Base-by-base conservation (phyloP, 2,797 vertebrate genomes). In the Falco biarmicus region DNA sequence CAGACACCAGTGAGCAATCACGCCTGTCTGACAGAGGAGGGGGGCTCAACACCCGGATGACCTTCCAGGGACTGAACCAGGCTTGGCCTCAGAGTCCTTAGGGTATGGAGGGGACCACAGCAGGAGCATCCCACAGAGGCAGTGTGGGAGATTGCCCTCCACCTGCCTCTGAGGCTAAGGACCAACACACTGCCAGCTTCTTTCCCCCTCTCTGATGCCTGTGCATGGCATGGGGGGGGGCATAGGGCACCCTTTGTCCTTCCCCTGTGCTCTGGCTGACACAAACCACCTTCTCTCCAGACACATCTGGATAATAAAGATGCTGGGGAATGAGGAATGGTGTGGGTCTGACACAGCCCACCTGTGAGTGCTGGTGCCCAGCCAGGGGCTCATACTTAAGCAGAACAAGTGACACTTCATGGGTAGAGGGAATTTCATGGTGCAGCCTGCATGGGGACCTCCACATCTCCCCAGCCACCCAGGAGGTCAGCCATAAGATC, bases 391-490 rank as follows among this genome's bases (percentile, higher is more conserved):
- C 4, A 25, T 5, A 50, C 34, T 84, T 0, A 0, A 65, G 31
- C 22, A 83, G 75, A 71, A 39, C 8, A 51, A 48, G 48, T 2
- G 4, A 15, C 51, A 54, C 7, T 25, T 53, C 15, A 25, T 1
- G 6, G 7, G 12, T 54, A 6, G 15, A 28, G 6, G 6, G 9
- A 65, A 28, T 15, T 79, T 73, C 43, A 45, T 7, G 59, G 50
- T 3, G 13, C 13, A 61, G 16, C 11, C 19, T 0, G 0, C 0
- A 1, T 37, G 31, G 34, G 8, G 11, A 48, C 14, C 32, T 84
- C 26, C 48, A 60, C 1, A 0, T 21, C 12, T 84, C 34, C 34
- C 18, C 37, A 71, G 85, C 6, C 21, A 79, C 21, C 6, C 37
- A 53, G 31, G 34, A 77, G 48, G 29, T 45, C 45, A 88, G 69